Evolutionary conservation across 2,797 vertebrate species (phyloP).

Genomic region (Triplophysa bombifrons): DNA sequence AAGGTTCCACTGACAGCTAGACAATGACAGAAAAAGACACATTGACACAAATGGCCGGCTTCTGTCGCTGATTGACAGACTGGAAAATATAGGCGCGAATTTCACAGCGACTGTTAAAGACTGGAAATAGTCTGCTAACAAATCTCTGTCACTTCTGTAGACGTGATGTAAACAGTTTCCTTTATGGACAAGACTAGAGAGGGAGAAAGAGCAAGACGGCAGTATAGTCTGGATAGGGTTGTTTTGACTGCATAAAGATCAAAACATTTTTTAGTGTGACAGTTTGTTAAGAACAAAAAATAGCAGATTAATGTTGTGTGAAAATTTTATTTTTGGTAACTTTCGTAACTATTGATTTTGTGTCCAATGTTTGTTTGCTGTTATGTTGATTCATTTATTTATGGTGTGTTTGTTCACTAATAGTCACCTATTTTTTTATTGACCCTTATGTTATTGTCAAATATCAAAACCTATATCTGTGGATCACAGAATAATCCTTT

Average conservation of each 20-base stretch:
- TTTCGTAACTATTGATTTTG: not conserved
- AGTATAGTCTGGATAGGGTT: not conserved
- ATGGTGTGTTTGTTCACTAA: too few relatives aligned
- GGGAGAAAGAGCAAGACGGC: not conserved
- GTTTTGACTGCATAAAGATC: not conserved
- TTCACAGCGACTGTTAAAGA: constrained; percentile 25
- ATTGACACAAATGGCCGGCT: constrained; percentile 12
- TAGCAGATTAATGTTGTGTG: not conserved
- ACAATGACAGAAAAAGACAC: constrained; percentile 24
- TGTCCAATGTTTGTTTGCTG: not conserved
- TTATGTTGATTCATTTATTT: too few relatives aligned
- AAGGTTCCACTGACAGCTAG: constrained; percentile 21
- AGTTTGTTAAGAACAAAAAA: not conserved
- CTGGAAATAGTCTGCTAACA: constrained; percentile 26
- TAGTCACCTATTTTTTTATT: too few relatives aligned
- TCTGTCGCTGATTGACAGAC: constrained; percentile 33
- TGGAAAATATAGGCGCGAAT: constrained; percentile 19
- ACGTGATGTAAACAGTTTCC: not conserved
- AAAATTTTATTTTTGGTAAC: not conserved
- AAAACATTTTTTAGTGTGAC: not conserved
- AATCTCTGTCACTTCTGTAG: constrained; percentile 18
- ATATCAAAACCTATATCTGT: too few relatives aligned
- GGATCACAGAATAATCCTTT: too few relatives aligned
- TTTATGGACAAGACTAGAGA: not conserved
- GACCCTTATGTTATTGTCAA: too few relatives aligned